Evolutionary conservation across 2,888 invertebrate genomes (phyloP).

Genomic region (Andrena bucephala): DNA sequence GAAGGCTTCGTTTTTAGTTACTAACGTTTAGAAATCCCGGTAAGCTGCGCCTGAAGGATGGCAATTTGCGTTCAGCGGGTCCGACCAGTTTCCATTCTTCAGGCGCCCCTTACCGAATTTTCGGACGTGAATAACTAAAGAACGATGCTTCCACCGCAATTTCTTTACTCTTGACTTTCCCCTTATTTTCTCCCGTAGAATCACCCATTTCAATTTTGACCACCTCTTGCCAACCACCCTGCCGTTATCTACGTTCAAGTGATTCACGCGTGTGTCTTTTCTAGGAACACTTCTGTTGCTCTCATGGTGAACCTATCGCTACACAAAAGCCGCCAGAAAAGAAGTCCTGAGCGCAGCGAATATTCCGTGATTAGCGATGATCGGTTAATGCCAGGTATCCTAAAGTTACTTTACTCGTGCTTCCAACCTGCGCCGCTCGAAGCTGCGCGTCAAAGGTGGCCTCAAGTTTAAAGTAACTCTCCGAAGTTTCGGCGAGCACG

Average conservation of each 20-base stretch:
- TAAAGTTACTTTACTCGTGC: constrained; percentile 33
- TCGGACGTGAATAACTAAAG: not conserved
- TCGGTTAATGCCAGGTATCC: constrained; percentile 3
- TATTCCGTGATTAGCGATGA: constrained; percentile 17
- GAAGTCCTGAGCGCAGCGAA: constrained; percentile 21
- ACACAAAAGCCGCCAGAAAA: constrained; percentile 33
- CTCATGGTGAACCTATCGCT: constrained; percentile 13
- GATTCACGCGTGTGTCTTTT: constrained; percentile 23
- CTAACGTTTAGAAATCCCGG: too few relatives aligned
- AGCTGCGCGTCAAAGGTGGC: constrained; percentile 20
- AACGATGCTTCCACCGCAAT: too few relatives aligned
- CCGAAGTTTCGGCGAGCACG: constrained; percentile 17
- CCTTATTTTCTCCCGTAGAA: not conserved
- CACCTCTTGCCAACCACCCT: too few relatives aligned
- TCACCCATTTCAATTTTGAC: too few relatives aligned
- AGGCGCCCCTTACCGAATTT: too few relatives aligned
- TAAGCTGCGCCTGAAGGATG: too few relatives aligned
- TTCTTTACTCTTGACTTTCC: not conserved
- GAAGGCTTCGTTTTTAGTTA: too few relatives aligned
- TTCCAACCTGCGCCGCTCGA: not conserved
- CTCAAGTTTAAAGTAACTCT: constrained; percentile 47
- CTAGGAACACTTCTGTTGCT: constrained; percentile 37
- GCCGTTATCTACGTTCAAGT: constrained; percentile 14
- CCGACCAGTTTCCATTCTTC: too few relatives aligned
- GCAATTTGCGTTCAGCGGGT: too few relatives aligned